A percentile compares a stretch with the other conserved stretches of the same genome.
Evolutionary conservation across 2,888 invertebrate genomes (phyloP).

Genomic region (Cyrtodaria siliqua): DNA sequence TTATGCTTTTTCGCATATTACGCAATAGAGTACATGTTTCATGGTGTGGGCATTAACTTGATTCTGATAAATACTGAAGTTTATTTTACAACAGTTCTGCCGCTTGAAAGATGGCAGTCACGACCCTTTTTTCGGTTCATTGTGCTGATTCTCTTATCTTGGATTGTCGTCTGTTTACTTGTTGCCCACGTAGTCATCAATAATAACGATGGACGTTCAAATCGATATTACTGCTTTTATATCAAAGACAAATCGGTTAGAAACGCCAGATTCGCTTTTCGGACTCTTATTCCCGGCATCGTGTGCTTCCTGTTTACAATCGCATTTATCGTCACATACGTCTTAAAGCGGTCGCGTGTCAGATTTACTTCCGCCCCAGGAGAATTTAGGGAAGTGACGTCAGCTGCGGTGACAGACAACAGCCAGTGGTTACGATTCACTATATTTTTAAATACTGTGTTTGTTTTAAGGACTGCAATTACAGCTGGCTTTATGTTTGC

Average conservation of each 20-base stretch:
- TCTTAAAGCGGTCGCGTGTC: constrained; percentile 16
- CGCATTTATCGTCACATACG: constrained; percentile 14
- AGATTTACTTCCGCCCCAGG: constrained; percentile 12
- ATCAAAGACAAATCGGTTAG: constrained; percentile 4
- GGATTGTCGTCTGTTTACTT: constrained; percentile 27
- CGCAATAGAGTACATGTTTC: constrained; percentile 25
- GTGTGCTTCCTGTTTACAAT: constrained; percentile 26
- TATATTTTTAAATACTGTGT: constrained; percentile 26
- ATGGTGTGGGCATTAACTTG: constrained; percentile 14
- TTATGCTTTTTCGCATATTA: constrained; percentile 28
- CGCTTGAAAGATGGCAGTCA: constrained; percentile 20
- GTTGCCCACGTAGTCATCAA: constrained; percentile 42
- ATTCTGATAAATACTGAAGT: constrained; percentile 34
- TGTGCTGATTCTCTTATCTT: constrained; percentile 15
- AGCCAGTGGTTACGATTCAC: constrained; percentile 21
- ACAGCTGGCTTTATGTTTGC: constrained; percentile 6
- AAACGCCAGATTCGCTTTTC: constrained; percentile 13
- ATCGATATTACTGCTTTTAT: constrained; percentile 22
- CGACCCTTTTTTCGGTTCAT: constrained; percentile 37
- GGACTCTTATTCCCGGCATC: constrained; percentile 16
- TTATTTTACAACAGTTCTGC: constrained; percentile 32
- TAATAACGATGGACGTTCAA: constrained; percentile 23
- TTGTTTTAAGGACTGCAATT: constrained; percentile 12
- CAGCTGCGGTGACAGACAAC: constrained; percentile 18
- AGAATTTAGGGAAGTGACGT: constrained; percentile 23